phyloP scores from a whole-genome alignment of 2,113 vertebrate genomes.

The Tetraodon nigroviridis region DNA sequence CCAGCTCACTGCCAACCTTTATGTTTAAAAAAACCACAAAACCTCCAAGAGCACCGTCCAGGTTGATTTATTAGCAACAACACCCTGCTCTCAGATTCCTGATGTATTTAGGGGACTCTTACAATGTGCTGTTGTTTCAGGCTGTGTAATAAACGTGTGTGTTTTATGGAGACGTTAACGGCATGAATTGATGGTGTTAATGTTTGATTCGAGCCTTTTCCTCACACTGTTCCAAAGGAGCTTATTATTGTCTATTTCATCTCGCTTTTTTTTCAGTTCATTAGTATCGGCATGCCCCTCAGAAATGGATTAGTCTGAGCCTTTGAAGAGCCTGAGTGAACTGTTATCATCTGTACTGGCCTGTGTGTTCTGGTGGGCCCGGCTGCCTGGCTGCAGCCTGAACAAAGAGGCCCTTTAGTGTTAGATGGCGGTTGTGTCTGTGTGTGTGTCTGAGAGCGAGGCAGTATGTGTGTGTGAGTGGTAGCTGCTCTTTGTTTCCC shows the following conservation, averaged over 20 bases:
- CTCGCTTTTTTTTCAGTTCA: slow-evolving; percentile 26
- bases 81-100: no score
- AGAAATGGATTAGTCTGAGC: slow-evolving; percentile 40
- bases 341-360: slow-evolving; percentile 46
- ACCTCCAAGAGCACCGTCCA: no score
- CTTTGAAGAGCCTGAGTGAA: slow-evolving; percentile 59
- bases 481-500: slow-evolving; percentile 66
- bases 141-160: background rate
- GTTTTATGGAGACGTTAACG: background rate
- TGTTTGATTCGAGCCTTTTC: slow-evolving; percentile 17
- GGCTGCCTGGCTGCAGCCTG: slow-evolving; percentile 45
- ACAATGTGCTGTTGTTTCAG: background rate
- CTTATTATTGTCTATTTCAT: slow-evolving; percentile 40
- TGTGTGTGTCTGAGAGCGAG: slow-evolving; percentile 1
- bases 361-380: slow-evolving; percentile 45
- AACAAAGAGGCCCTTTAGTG: slow-evolving; percentile 68
- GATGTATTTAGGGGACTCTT: no score
- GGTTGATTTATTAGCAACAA: no score
- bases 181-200: background rate
- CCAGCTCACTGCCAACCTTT: background rate
- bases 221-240: slow-evolving; percentile 39
- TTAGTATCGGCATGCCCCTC: slow-evolving; percentile 33
- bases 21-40: no score
- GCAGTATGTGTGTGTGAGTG: slow-evolving; percentile 32
- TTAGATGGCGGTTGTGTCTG: slow-evolving; percentile 44